Evolutionary conservation across 2,113 vertebrate genomes (phyloP), one percentile per base, ranked within the genome.

Genomic region (Oceanodroma tethys): DNA sequence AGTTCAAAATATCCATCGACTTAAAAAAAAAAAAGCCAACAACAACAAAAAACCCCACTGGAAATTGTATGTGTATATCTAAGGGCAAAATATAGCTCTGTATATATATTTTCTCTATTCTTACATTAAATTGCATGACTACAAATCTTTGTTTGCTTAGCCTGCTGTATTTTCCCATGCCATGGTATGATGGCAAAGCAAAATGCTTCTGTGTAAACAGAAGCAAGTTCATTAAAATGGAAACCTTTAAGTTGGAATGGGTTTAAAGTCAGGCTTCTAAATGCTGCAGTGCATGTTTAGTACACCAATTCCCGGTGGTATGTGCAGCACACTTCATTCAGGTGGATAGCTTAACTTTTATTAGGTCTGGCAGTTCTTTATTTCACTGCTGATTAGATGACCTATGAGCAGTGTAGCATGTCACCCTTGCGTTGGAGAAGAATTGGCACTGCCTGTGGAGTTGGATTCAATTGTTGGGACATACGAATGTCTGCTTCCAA

Each of bases 301-400:
- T 59, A 26, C 19, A 21, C 9, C 40, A 29, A 1, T 59, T 94
- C 84, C 86, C 1, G 0, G 12, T 34, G 56, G 38, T 48, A 21
- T 3, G 10, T 55, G 78, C 71, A 75, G 91, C 73, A 26, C 36
- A 21, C 71, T 92, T 65, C 65, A 29, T 84, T 90, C 88, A 43
- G 15, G 72, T 79, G 56, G 59, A 62, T 47, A 90, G 71, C 78
- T 97, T 86, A 85, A 83, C 86, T 84, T 93, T 87, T 95, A 96
- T 94, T 90, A 96, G 86, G 47, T 78, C 91, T 96, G 96, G 85
- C 93, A 97, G 90, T 92, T 97, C 95, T 95, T 97, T 93, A 93
- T 95, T 96, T 95, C 90, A 48, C 42, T 55, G 66, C 92, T 97
- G 95, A 97, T 97, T 88, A 94, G 93, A 90, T 96, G 96, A 95